Evolutionary conservation across 2,113 vertebrate species (phyloP), one percentile per base, ranked within the genome.

Genomic region (Lathamus discolor): DNA sequence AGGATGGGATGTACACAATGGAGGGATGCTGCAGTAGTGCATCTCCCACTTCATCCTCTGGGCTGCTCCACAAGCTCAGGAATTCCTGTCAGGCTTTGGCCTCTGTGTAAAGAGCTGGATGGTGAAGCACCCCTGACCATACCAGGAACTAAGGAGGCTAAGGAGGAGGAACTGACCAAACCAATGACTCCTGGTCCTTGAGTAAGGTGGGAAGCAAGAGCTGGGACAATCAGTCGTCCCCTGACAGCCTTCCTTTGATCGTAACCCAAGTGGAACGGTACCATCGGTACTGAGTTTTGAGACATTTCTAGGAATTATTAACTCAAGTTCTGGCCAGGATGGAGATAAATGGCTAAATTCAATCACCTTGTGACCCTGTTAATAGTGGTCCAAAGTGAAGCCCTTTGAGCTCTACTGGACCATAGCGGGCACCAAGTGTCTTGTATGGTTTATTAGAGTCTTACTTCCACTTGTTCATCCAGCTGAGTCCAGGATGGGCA

Each of bases 381-480:
- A 59, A 35, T 5, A 59, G 57, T 10, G 9, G 13, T 59, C 33
- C 22, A 16, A 35, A 59, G 57, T 35, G n/a, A 59, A 59, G 57
- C 57, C 13, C 57, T 24, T 59, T 59, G 57, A 35, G 57, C 57
- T 35, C 20, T 59, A 35, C 57, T 35, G 57, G 57, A 59, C 57
- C 57, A 35, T 10, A 24, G 33, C 22, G 23, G n/a, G 57, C 22
- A 59, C 22, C 7, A 19, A 49, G 54, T 6, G 19, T 72, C 48
- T 37, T 44, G 37, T 10, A 4, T 22, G 13, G 52, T 92, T 96
- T 52, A 89, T 82, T 51, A 5, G 15, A 62, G 61, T 39, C 67
- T 27, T 8, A 4, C 11, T 39, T 48, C 62, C 68, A 49, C 29
- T 17, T 0, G 0, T 17, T 49, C 78, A 41, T 18, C 61, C 1